Evolutionary conservation across 2,888 invertebrate genomes (phyloP), one percentile per base, ranked within the genome.

Genomic region (Elmis aenea): DNA sequence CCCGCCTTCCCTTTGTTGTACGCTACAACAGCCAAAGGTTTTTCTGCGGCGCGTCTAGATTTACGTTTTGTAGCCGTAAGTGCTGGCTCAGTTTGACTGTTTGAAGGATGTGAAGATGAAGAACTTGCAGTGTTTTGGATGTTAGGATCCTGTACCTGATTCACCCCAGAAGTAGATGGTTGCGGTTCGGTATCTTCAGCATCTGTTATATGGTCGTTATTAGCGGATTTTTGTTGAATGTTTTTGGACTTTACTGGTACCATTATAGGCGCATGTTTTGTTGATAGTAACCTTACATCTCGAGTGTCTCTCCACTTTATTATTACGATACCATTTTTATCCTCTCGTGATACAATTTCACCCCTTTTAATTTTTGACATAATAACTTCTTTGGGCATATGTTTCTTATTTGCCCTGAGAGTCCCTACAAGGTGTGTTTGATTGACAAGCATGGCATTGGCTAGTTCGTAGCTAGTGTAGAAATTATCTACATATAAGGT

Each of bases 1-100:
- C n/a, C n/a, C n/a, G n/a, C n/a, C 43, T 58, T 60, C 18, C 53
- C 58, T 49, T 49, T 54, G 35, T 57, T 59, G 38, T 57, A 55
- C 9, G 48, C 51, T 14, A 50, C 16, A 42, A 57, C 33, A 26
- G 52, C 52, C 24, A 49, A 28, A 38, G 53, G 53, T 47, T 58
- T 57, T 32, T 30, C 27, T 40, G 24, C 22, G 20, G 31, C 18
- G 11, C 16, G 14, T 5, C 13, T 20, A 16, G 31, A 3, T 11
- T 11, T 23, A 23, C 22, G 21, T n/a, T n/a, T n/a, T n/a, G n/a
- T n/a, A 27, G 16, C 13, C 15, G 24, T 25, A n/a, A n/a, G n/a
- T n/a, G n/a, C n/a, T 15, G 13, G 14, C 10, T 26, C 34, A 27
- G 27, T 34, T 34, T 34, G 27, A 21, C 21, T 32, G 26, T 10